Base-by-base conservation (phyloP, 2,113 vertebrate species). In the Pluvianellus socialis region DNA sequence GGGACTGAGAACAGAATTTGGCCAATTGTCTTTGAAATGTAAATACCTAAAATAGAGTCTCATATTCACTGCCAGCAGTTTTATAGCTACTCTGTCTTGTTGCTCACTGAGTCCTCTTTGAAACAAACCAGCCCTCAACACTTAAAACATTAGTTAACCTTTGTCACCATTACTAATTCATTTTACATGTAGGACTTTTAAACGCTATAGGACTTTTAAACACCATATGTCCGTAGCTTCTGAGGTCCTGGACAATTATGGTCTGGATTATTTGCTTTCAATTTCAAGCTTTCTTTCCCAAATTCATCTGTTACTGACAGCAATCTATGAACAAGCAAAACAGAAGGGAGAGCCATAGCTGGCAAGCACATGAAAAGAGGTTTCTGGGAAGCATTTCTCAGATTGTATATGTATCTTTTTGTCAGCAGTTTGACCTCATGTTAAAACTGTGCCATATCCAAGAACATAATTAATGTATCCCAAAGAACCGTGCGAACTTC, bases 71-170 rank as follows among this genome's bases (percentile, higher is more conserved):
- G 94, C 94, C 96, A 97, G 94, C 49, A 91, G 65, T 87, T 96
- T 94, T 94, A 94, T 61, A 92, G 88, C 88, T 94, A 40, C 65
- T 94, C 84, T 2, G 13, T 91, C 94, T 94, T 58, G 59, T 15
- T 91, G 83, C 86, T 95, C 50, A 52, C 67, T 81, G 68, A 96
- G 83, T 84, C 79, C 49, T 85, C 88, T 72, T 89, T 94, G 97
- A 97, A 96, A 97, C 74, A 95, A 91, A 97, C 65, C 96, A 96
- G 95, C 14, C 65, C 77, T 91, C 91, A 91, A 68, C 94, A 94
- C 94, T 96, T 96, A 94, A 94, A 94, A 91, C 91, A 85, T 95
- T 95, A 97, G 95, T 95, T 96, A 97, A 95, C 95, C 96, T 96
- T 95, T 94, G 88, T 79, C 94, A 94, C 83, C 70, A 87, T 91